Conservation (phyloP, 2,888 invertebrate species). For the Machimus rusticus region DNA sequence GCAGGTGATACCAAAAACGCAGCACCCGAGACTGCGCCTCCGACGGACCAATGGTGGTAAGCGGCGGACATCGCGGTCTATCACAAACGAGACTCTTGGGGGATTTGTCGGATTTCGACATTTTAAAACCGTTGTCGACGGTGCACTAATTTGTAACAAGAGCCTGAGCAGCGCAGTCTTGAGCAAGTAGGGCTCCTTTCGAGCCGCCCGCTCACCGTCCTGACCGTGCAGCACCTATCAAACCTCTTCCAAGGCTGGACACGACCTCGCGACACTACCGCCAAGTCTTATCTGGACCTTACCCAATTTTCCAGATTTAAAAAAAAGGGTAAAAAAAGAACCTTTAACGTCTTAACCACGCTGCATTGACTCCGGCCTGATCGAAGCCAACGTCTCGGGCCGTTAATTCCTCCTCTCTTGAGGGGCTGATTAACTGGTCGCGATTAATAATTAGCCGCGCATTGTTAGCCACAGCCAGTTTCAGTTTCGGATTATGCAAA, state of each 20-base stretch:
- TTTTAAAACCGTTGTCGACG: not conserved
- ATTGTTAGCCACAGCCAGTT: conserved; percentile 1
- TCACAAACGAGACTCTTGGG: not conserved
- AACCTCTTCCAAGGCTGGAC: not conserved
- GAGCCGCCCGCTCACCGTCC: not conserved
- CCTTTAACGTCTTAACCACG: not conserved
- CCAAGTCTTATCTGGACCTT: not conserved
- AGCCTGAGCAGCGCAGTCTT: not conserved
- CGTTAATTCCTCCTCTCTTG: not conserved
- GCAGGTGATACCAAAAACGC: conserved; percentile 18
- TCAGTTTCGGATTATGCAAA: conserved; percentile 15
- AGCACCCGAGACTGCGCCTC: not conserved
- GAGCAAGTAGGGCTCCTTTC: not conserved
- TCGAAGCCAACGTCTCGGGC: not conserved
- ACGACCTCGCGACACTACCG: not conserved
- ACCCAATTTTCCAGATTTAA: not conserved
- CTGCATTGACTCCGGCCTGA: not conserved
- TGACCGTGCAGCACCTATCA: not conserved
- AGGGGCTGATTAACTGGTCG: not conserved
- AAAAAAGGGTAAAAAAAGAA: not conserved
- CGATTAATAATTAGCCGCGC: conserved; percentile 13
- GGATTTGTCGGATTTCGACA: not conserved
- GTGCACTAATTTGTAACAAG: not conserved
- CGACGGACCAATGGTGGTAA: not conserved
- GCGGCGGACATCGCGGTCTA: not conserved